Evolutionary conservation across 2,888 invertebrate species (phyloP).

Genomic region (Philereme transversata): DNA sequence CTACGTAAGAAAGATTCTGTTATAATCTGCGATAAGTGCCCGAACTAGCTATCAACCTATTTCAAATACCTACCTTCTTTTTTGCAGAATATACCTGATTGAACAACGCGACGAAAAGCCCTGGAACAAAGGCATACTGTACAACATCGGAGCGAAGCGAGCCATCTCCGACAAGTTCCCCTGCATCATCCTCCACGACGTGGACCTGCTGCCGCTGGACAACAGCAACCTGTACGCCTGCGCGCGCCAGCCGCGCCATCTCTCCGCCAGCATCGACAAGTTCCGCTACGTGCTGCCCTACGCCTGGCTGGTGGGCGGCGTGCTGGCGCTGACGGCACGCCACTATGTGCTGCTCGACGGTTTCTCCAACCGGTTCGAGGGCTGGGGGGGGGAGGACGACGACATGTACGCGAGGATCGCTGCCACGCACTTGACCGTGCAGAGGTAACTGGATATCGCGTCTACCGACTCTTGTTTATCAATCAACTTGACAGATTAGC

Average conservation of each 20-base stretch:
- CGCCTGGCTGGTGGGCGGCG: conserved; percentile 64
- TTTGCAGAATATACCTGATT: conserved; percentile 88
- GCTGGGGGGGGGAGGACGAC: conserved; percentile 80
- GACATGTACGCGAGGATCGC: conserved; percentile 61
- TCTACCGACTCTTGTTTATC: not conserved
- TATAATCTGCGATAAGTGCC: too few species aligned
- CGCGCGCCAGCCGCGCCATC: conserved; percentile 90
- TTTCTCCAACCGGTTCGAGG: conserved; percentile 68
- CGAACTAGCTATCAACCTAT: too few species aligned
- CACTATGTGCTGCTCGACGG: conserved; percentile 65
- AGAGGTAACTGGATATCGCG: conserved; percentile 44
- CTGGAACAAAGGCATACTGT: conserved; percentile 94
- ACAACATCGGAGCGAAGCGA: conserved; percentile 93
- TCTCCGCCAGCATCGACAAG: conserved; percentile 94
- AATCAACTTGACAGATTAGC: not conserved
- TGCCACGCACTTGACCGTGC: conserved; percentile 44
- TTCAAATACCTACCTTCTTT: not conserved
- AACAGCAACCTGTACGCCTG: conserved; percentile 93
- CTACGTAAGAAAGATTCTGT: too few species aligned
- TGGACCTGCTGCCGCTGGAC: conserved; percentile 94
- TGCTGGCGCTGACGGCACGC: conserved; percentile 61
- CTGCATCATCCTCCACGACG: conserved; percentile 95
- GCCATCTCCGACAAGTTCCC: conserved; percentile 88
- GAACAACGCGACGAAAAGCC: conserved; percentile 91
- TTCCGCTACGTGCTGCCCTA: conserved; percentile 74